These are phyloP conservation scores for Florisuga fusca DNA, from an alignment of 2,797 vertebrate species.

Conservation along the genomic window DNA sequence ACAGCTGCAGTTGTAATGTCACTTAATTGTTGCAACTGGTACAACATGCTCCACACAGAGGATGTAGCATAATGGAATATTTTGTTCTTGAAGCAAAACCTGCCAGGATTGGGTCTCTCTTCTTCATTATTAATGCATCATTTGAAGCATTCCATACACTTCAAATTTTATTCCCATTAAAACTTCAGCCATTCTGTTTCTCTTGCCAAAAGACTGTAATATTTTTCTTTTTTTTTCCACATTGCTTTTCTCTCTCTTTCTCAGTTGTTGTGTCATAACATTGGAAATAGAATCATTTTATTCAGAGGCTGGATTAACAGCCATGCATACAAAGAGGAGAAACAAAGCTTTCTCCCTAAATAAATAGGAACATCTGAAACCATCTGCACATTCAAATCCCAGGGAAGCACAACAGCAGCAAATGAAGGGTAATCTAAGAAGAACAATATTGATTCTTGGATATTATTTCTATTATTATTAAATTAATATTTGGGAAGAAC, in stretches of 20 bases:
- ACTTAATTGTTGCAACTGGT: not conserved
- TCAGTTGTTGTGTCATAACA: not conserved
- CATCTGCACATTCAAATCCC: not conserved
- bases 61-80: not conserved
- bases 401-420: not conserved
- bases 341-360: not conserved
- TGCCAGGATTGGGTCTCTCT: not conserved
- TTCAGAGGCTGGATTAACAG: not conserved
- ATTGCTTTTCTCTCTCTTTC: not conserved
- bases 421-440: conserved; percentile 12
- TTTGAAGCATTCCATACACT: not conserved
- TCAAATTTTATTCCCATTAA: not conserved
- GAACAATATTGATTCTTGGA: not conserved
- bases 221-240: not conserved
- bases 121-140: not conserved
- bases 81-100: not conserved
- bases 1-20: not conserved
- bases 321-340: not conserved
- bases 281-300: not conserved
- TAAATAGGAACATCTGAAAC: not conserved
- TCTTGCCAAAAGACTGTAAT: not conserved
- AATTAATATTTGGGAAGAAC: conserved; percentile 14
- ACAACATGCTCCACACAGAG: not conserved
- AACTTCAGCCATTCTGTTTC: not conserved
- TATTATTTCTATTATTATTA: conserved; percentile 38